phyloP scores from a whole-genome alignment of 2,888 invertebrate species.

The Scaptomyza parva region DNA sequence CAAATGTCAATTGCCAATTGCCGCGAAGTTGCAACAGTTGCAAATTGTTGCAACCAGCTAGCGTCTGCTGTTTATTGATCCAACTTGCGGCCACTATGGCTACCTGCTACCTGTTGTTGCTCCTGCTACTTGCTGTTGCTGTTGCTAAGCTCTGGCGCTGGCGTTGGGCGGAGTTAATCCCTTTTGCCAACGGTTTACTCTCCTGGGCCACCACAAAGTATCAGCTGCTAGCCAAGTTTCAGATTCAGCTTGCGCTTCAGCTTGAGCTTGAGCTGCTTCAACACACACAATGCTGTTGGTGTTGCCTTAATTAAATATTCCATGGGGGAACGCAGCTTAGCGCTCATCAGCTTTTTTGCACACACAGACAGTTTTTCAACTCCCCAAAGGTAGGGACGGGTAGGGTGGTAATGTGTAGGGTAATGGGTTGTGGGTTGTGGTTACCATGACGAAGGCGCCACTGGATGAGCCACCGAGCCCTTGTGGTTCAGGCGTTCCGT shows the following conservation, averaged over 20 bases:
- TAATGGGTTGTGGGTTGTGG: constrained; percentile 28
- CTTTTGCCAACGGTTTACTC: constrained; percentile 27
- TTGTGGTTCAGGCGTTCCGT: constrained; percentile 25
- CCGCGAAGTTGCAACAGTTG: constrained; percentile 25
- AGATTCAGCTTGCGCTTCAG: constrained; percentile 21
- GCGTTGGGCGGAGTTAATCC: constrained; percentile 39
- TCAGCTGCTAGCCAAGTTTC: constrained; percentile 19
- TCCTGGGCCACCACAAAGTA: constrained; percentile 39
- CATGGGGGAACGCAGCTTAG: constrained; percentile 39
- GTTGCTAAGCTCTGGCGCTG: constrained; percentile 29
- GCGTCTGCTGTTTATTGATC: constrained; percentile 47
- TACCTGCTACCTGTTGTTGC: constrained; percentile 30
- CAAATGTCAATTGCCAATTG: constrained; percentile 34
- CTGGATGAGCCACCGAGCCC: constrained; percentile 29
- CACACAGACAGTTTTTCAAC: constrained; percentile 28
- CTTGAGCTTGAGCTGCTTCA: constrained; percentile 10
- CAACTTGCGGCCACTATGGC: constrained; percentile 43
- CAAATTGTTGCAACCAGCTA: constrained; percentile 3
- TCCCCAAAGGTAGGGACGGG: constrained; percentile 1
- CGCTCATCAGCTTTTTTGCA: constrained; percentile 34
- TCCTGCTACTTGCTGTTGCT: constrained; percentile 2
- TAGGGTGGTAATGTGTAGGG: not conserved
- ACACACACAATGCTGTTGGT: constrained; percentile 14
- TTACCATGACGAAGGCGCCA: constrained; percentile 33
- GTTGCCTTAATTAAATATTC: constrained; percentile 75